Percentiles rank a stretch among this genome's conserved stretches.
Conservation (phyloP, 1,140 invertebrate species). For the Saccostrea echinata region DNA sequence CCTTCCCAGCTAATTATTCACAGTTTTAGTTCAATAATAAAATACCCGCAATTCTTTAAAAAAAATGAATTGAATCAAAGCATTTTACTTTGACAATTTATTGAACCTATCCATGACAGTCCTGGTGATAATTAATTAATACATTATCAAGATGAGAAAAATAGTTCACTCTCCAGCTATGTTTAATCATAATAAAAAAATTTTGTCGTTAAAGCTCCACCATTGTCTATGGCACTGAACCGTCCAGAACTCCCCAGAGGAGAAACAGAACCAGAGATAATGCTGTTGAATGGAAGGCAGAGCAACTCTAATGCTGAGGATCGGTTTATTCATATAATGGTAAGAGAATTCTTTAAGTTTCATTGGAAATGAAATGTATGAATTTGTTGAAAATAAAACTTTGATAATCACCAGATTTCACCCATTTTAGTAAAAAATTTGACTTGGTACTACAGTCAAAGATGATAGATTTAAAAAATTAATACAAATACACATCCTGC, state of each 20-base stretch:
- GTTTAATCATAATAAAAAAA: not conserved
- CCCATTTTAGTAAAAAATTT: not conserved
- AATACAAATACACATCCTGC: not conserved
- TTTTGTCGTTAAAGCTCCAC: constrained; percentile 41
- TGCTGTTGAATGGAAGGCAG: constrained; percentile 13
- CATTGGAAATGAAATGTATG: not conserved
- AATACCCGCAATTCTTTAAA: too few relatives aligned
- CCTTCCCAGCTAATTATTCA: too few relatives aligned
- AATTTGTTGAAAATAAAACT: not conserved
- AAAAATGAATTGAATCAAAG: too few relatives aligned
- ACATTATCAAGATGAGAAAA: too few relatives aligned
- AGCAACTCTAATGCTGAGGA: constrained; percentile 28
- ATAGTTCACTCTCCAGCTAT: too few relatives aligned
- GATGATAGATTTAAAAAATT: not conserved
- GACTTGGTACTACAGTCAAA: not conserved
- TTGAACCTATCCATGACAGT: too few relatives aligned
- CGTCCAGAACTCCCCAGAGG: constrained; percentile 56
- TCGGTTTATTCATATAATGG: constrained; percentile 56
- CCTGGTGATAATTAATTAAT: too few relatives aligned
- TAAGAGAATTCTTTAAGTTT: not conserved
- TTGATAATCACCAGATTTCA: too few relatives aligned
- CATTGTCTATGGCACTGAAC: constrained; percentile 50
- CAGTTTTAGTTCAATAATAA: too few relatives aligned
- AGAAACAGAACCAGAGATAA: constrained; percentile 57
- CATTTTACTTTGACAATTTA: too few relatives aligned